phyloP scores from a whole-genome alignment of 35 echinoderm and acorn worm species.

The Anneissia japonica region DNA sequence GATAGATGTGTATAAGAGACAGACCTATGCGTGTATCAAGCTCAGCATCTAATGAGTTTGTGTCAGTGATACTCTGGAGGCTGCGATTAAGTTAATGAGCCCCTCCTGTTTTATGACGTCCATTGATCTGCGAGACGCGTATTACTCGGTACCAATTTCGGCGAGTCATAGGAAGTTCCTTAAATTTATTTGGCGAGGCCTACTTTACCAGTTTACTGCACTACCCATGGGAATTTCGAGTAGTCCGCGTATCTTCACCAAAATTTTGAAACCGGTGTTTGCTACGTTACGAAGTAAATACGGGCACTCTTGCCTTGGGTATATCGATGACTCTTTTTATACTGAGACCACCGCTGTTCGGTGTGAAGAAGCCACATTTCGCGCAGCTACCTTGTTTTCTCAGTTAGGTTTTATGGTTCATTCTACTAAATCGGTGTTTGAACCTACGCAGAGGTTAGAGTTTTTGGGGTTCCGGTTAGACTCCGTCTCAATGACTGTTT shows the following conservation, averaged over 20 bases:
- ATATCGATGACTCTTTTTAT: conserved; percentile 29
- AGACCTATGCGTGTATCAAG: too few relatives aligned
- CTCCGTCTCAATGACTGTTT: neutral
- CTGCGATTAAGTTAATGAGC: conserved; percentile 8
- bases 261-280: conserved; percentile 23
- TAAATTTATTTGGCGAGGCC: conserved; percentile 9
- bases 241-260: conserved; percentile 18
- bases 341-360: neutral
- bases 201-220: conserved; percentile 18
- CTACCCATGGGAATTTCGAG: conserved; percentile 22
- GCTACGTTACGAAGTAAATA: neutral
- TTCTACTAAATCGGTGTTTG: neutral
- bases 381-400: neutral
- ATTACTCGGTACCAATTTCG: conserved; percentile 35
- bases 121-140: conserved; percentile 6
- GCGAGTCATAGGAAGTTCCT: conserved; percentile 1
- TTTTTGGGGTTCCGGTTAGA: neutral
- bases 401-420: conserved; percentile 4
- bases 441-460: neutral
- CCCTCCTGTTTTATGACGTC: conserved; percentile 13
- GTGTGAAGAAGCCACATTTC: neutral
- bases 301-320: neutral
- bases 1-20: too few relatives aligned
- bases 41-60: too few relatives aligned
- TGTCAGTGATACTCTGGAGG: conserved; percentile 24